Evolutionary conservation across 2,113 vertebrate genomes (phyloP), one percentile per base, ranked within the genome.

Genomic region (Calyptomena viridis): DNA sequence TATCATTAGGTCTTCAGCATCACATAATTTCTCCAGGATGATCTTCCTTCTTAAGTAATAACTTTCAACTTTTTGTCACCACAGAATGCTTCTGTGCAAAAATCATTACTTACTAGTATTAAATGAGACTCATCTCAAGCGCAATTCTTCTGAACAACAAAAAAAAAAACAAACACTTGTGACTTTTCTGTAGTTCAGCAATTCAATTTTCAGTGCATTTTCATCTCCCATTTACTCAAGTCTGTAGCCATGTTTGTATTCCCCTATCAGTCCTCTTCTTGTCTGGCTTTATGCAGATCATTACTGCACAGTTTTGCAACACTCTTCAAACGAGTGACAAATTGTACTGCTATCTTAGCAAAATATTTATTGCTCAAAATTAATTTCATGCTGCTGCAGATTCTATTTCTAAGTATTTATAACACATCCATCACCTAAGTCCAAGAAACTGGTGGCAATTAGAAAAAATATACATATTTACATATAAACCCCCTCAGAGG

Each of bases 341-440:
- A 74, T 77, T 58, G 8, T 90, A 91, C 82, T 53, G 75, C 73
- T 58, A 53, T 66, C 37, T 74, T 60, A 88, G 28, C 10, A 93
- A 95, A 93, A 82, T 91, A 85, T 85, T 87, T 93, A 35, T 76
- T 91, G 31, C 58, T 90, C 49, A 90, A 63, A 90, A 76, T 79
- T 85, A 8, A 35, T 91, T 77, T 53, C 47, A 6, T 72, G 66
- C 78, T 93, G 85, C 92, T 96, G 90, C 37, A 44, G 53, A 73
- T 83, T 83, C 85, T 90, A 69, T 95, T 95, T 69, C 53, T 64
- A 72, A 75, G 52, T 82, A 90, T 93, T 94, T 94, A 60, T 85
- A 75, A 49, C 18, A 37, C 25, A 78, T 25, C 35, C 69, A 72
- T 60, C 50, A 52, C 47, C 49, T n/a, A 82, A 58, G n/a, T 76